These are phyloP conservation scores for Delia radicum DNA, from an alignment of 1,140 invertebrate species.

Conservation along the genomic window DNA sequence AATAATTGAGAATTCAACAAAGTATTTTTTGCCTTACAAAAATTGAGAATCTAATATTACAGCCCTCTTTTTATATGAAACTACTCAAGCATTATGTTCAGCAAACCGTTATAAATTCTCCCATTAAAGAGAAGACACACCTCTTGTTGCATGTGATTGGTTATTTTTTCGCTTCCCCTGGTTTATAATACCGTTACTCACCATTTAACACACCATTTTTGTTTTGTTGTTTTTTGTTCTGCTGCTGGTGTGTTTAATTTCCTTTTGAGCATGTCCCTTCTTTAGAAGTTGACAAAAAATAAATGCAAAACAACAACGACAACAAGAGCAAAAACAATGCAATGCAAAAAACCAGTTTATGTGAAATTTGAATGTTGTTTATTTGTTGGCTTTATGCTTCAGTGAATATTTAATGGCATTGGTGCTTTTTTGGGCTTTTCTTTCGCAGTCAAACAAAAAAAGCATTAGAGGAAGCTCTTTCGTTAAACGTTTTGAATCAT, in stretches of 20 bases:
- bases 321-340: not conserved
- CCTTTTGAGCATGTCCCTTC: not conserved
- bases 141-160: not conserved
- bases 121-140: not conserved
- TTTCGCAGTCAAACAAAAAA: not conserved
- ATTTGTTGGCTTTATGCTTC: slow-evolving; percentile 16
- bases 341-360: slow-evolving; percentile 4
- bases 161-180: not conserved
- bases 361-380: slow-evolving; percentile 13
- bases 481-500: not conserved
- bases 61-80: no score
- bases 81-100: not conserved
- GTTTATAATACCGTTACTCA: not conserved
- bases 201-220: not conserved
- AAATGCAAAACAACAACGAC: not conserved
- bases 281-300: not conserved
- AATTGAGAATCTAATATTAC: no score
- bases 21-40: not conserved
- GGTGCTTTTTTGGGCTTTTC: not conserved
- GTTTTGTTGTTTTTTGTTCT: not conserved
- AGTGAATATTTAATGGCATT: not conserved
- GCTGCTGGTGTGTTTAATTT: not conserved
- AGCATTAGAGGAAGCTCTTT: not conserved
- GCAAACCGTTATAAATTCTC: not conserved
- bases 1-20: no score